These are phyloP conservation scores for Adelphocoris suturalis DNA, from an alignment of 2,888 invertebrate genomes.

Conservation along the genomic window DNA sequence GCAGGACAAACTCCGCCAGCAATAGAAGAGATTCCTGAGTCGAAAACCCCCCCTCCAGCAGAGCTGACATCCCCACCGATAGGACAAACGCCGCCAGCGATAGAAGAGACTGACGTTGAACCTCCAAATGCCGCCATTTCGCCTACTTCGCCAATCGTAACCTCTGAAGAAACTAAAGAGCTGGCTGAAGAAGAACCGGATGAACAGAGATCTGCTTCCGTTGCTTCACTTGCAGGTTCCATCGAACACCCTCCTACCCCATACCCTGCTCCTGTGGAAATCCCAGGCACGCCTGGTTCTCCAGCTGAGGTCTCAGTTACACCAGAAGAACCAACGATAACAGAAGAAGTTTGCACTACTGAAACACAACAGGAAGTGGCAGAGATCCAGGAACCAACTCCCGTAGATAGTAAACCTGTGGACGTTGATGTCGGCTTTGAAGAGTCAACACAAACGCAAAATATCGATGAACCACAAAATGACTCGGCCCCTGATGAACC, in stretches of 20 bases:
- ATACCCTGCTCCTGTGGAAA: constrained; percentile 26
- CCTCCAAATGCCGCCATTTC: not conserved
- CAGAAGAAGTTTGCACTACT: constrained; percentile 9
- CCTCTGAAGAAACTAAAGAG: constrained; percentile 36
- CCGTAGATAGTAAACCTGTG: not conserved
- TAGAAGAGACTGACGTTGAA: not conserved
- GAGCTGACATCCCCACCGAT: not conserved
- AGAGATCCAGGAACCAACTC: not conserved
- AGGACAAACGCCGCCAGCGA: constrained; percentile 18
- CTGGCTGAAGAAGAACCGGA: not conserved
- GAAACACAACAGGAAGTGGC: not conserved
- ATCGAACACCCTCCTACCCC: constrained; percentile 54
- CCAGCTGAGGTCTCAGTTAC: not conserved
- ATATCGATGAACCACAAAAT: not conserved
- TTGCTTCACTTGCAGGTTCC: constrained; percentile 8
- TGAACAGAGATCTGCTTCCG: constrained; percentile 38
- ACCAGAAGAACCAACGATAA: constrained; percentile 36
- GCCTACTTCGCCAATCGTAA: not conserved
- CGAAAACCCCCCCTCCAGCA: not conserved
- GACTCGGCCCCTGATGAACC: not conserved
- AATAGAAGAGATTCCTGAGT: too few relatives aligned
- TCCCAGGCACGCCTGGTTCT: not conserved
- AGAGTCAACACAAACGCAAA: not conserved
- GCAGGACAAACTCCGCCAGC: constrained; percentile 1
- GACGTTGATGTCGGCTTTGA: not conserved